Percentiles rank a stretch among this genome's conserved stretches.
These are phyloP conservation scores for Aphis craccivora DNA, from an alignment of 1,140 invertebrate genomes.

Conservation along the genomic window DNA sequence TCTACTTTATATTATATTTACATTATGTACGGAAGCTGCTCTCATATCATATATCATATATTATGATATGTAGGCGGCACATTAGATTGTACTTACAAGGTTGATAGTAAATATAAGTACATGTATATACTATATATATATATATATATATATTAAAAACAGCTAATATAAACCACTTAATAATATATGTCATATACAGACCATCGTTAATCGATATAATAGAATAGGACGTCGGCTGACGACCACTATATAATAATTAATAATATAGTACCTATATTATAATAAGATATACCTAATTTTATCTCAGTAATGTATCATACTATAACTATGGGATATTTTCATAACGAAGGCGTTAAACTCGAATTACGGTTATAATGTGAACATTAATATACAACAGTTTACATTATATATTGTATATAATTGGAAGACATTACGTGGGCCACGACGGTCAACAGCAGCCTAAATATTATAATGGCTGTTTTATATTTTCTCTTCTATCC, in stretches of 20 bases:
- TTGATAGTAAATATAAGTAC: too few species aligned
- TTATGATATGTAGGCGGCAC: neutral
- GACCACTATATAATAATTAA: too few species aligned
- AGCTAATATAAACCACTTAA: too few species aligned
- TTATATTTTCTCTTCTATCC: neutral
- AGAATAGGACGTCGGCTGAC: too few species aligned
- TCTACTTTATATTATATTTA: neutral
- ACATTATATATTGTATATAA: neutral
- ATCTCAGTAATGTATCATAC: neutral
- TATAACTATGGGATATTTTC: neutral
- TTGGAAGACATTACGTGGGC: neutral
- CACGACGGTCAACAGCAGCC: neutral
- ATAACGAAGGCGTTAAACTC: neutral
- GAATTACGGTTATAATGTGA: conserved; percentile 10
- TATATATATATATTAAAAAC: too few species aligned
- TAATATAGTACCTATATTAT: too few species aligned
- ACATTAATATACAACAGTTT: conserved; percentile 30
- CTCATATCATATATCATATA: neutral
- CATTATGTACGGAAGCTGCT: neutral
- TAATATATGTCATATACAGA: too few species aligned
- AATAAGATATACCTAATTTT: neutral
- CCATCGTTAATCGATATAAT: neutral
- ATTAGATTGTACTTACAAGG: too few species aligned
- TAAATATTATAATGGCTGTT: neutral
- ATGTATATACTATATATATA: too few species aligned